Base-by-base conservation (phyloP, 2,113 vertebrate species). In the Gallinago jamesoni region DNA sequence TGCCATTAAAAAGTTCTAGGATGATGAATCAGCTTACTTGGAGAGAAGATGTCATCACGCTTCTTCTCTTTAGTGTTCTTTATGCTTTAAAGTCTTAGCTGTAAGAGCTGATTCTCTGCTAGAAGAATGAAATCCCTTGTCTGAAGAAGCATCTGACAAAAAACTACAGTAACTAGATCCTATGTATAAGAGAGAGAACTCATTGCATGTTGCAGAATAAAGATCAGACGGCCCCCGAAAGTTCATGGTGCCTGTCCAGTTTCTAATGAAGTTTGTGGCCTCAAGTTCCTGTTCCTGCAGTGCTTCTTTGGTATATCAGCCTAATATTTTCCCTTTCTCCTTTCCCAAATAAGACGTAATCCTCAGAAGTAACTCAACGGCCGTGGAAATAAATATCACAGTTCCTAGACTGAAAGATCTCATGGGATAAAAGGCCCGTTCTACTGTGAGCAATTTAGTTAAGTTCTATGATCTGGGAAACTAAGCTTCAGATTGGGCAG, bases 321-420 rank as follows among this genome's bases (percentile, higher is more conserved):
- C 70, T 96, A 84, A 96, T 89, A 91, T 96, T 95, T 96, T 96
- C 74, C 94, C 43, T 72, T 95, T 79, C 17, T 83, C 22, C 87
- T 82, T 93, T 97, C 37, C 89, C 89, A 93, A 87, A 75, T 53
- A 92, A 96, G 57, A 95, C 3, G 43, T 89, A 95, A 95, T 95
- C 69, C 67, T 89, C 60, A 91, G 72, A 68, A 84, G 47, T 91
- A 94, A 95, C 87, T 94, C 89, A 96, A 57, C 27, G 64, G 53
- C 37, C 75, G 82, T 91, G 84, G 74, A 96, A 95, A 96, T 94
- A 96, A 91, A 76, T 76, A 95, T 31, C 64, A 41, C 1, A 1
- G 62, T 94, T 96, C 93, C 91, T 97, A 91, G 94, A 96, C 77
- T 79, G 91, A 94, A 87, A 94, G 30, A 94, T 93, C 84, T 41